Evolutionary conservation across 2,797 vertebrate genomes (phyloP).

Genomic region (Paratrypauchen microcephalus): DNA sequence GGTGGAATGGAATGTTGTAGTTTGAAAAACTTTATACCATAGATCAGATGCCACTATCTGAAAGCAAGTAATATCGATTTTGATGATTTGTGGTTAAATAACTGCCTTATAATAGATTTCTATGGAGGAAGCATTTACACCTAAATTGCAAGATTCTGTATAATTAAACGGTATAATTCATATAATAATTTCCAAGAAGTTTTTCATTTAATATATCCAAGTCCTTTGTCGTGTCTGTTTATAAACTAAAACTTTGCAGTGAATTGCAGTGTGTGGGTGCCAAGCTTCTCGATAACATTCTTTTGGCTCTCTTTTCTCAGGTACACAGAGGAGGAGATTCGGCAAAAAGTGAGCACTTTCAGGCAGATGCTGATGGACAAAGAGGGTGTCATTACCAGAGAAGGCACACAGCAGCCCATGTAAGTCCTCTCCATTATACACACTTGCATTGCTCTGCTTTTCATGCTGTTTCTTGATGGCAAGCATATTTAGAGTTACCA

Average conservation of each 20-base stretch:
- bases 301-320: conserved; percentile 63
- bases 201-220: background rate
- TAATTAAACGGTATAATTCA: background rate
- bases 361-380: conserved; percentile 99
- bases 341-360: conserved; percentile 96
- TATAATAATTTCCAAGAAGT: background rate
- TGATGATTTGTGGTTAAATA: too few relatives aligned
- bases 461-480: background rate
- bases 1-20: too few relatives aligned
- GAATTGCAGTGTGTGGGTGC: background rate
- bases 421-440: conserved; percentile 72
- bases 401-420: conserved; percentile 87
- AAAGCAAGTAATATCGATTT: too few relatives aligned
- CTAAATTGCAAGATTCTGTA: background rate
- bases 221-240: background rate
- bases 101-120: too few relatives aligned
- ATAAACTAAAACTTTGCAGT: background rate
- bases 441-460: background rate
- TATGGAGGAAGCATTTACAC: background rate
- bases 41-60: too few relatives aligned
- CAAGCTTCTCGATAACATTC: conserved; percentile 24
- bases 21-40: too few relatives aligned
- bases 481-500: background rate
- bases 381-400: conserved; percentile 94
- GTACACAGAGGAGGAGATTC: conserved; percentile 94